Evolutionary conservation across 2,797 vertebrate species (phyloP).

Genomic region (Cheirogaleus major): DNA sequence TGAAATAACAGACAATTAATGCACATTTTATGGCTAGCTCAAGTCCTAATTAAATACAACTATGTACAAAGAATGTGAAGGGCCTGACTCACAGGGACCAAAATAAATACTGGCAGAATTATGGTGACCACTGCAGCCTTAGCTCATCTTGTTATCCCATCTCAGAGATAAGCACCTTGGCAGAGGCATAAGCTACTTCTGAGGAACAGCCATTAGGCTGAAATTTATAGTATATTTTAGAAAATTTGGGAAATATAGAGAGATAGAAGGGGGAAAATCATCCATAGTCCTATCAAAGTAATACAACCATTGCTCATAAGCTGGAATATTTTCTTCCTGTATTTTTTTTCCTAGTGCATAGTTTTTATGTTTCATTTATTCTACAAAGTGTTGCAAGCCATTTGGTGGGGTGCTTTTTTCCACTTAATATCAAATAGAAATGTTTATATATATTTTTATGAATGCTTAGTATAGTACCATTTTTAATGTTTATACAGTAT

Average conservation of each 20-base stretch:
- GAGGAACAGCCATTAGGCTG: neutral
- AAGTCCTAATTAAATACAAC: conserved; percentile 85
- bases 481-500: neutral
- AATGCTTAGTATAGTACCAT: neutral
- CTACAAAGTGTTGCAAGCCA: neutral
- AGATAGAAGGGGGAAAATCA: neutral
- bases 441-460: neutral
- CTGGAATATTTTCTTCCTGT: neutral
- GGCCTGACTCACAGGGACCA: conserved; percentile 70
- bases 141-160: conserved; percentile 52
- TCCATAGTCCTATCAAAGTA: neutral
- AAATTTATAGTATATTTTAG: neutral
- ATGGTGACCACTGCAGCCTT: neutral
- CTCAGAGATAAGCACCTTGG: conserved; percentile 56
- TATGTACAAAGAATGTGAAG: conserved; percentile 84
- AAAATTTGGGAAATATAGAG: neutral
- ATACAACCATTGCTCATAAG: neutral
- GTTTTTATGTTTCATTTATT: neutral
- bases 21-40: conserved; percentile 81
- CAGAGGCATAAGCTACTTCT: neutral
- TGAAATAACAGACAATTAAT: conserved; percentile 84
- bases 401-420: neutral
- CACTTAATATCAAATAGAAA: neutral
- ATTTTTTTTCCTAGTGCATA: neutral
- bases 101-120: conserved; percentile 75